Conservation (phyloP, 2,888 invertebrate species). For the Drosophila buzzatii region DNA sequence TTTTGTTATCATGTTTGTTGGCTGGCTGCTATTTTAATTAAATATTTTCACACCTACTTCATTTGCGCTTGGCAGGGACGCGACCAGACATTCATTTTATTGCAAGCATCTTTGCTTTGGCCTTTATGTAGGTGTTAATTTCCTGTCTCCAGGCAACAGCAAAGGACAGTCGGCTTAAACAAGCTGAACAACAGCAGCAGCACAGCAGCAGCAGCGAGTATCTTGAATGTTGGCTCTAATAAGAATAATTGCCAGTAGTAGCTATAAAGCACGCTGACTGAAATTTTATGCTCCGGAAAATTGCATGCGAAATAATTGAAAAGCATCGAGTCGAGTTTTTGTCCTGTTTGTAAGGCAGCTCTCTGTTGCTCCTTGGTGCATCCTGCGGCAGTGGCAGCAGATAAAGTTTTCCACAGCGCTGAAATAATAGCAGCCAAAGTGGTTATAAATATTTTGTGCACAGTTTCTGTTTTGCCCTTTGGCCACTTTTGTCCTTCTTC, state of each 20-base stretch:
- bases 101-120: conserved; percentile 20
- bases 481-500: conserved; percentile 17
- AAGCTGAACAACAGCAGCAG: conserved; percentile 39
- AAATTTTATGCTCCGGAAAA: conserved; percentile 77
- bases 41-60: conserved; percentile 82
- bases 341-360: conserved; percentile 35
- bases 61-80: conserved; percentile 52
- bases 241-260: conserved; percentile 76
- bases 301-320: conserved; percentile 81
- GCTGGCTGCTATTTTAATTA: conserved; percentile 81
- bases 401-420: conserved; percentile 75
- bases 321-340: conserved; percentile 67
- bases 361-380: conserved; percentile 28
- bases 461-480: conserved; percentile 49
- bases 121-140: conserved; percentile 77
- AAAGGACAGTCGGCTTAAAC: conserved; percentile 29
- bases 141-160: conserved; percentile 61
- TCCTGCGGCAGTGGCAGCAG: conserved; percentile 30
- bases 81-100: conserved; percentile 32
- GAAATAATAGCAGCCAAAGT: conserved; percentile 79
- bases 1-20: conserved; percentile 51
- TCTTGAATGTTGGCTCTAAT: conserved; percentile 55
- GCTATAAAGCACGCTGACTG: conserved; percentile 62
- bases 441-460: conserved; percentile 81
- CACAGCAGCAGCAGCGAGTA: conserved; percentile 34